Percentiles rank a stretch among this genome's conserved stretches.
These are phyloP conservation scores for Hedychridium roseum DNA, from an alignment of 2,888 invertebrate genomes.

Conservation along the genomic window DNA sequence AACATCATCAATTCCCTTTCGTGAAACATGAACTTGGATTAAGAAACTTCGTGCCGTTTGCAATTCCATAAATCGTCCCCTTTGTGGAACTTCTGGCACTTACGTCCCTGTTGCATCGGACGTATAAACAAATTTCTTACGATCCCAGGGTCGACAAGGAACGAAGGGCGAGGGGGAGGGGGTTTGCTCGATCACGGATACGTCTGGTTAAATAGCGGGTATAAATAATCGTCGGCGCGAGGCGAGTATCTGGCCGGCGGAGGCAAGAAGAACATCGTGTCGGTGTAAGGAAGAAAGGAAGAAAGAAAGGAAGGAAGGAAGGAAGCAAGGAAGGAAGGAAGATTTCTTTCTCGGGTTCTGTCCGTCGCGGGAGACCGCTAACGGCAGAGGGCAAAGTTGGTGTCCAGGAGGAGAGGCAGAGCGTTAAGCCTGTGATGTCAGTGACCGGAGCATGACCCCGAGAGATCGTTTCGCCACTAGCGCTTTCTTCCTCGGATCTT, in stretches of 20 bases:
- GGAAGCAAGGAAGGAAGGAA: conserved; percentile 6
- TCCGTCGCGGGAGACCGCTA: conserved; percentile 7
- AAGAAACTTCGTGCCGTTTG: no score
- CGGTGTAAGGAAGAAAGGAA: neutral
- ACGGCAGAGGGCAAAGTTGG: conserved; percentile 32
- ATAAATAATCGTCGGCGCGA: no score
- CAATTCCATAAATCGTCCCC: no score
- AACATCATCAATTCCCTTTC: no score
- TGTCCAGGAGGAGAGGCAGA: conserved; percentile 38
- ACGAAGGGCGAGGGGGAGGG: neutral
- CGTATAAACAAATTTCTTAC: no score
- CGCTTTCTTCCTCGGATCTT: conserved; percentile 39
- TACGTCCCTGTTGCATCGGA: no score
- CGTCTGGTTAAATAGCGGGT: no score
- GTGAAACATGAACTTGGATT: no score
- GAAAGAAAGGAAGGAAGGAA: conserved; percentile 11
- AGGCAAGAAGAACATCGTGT: neutral
- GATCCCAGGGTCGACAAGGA: neutral
- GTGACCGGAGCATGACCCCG: conserved; percentile 61
- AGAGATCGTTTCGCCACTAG: conserved; percentile 57
- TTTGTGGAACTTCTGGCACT: no score
- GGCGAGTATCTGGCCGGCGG: no score
- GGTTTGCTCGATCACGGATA: no score
- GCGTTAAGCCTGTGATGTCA: conserved; percentile 53
- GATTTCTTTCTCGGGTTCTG: neutral